Base-by-base conservation (phyloP, 2,113 vertebrate species). In the Lycaon pictus region DNA sequence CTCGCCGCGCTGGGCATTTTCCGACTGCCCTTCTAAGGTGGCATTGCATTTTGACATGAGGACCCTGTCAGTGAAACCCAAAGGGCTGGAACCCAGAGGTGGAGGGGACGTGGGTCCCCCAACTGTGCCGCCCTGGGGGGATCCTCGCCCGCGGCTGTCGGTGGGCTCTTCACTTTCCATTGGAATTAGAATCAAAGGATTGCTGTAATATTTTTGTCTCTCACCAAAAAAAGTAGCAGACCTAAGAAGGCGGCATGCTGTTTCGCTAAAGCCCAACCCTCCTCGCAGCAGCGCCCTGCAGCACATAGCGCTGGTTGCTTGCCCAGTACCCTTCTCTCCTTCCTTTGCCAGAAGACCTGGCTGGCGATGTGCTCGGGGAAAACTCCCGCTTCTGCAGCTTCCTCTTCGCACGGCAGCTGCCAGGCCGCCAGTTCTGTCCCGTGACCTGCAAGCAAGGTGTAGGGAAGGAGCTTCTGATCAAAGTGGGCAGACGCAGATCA, bases 101-200 rank as follows among this genome's bases (percentile, higher is more conserved):
- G 29, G n/a, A 83, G 76, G 51, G 88, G 55, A 92, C 32, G n/a
- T 16, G 16, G 19, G n/a, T 82, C 58, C 80, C 13, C 94, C 48
- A 60, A 91, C 37, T 56, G 20, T 60, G 23, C 74, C 23, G 58
- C 20, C 53, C 20, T 89, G 53, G 87, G 72, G 53, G 53, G 92
- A 96, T 91, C 85, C n/a, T 7, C 22, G 60, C 55, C 55, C 19
- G 37, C 62, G 69, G 35, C 32, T 17, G 37, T n/a, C 2, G 11
- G 35, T 89, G 82, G 92, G 93, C 94, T 93, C 35, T 95, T 90
- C 82, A 74, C 72, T 97, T 97, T 69, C 91, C 80, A 17, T 83
- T 77, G 72, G 89, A 77, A 63, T 96, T 87, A 86, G 87, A 76
- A 74, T 96, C 65, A 76, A 97, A 93, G 51, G 65, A 63, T 93